Base-by-base conservation (phyloP, 2,113 vertebrate genomes). In the Porphyrio hochstetteri region DNA sequence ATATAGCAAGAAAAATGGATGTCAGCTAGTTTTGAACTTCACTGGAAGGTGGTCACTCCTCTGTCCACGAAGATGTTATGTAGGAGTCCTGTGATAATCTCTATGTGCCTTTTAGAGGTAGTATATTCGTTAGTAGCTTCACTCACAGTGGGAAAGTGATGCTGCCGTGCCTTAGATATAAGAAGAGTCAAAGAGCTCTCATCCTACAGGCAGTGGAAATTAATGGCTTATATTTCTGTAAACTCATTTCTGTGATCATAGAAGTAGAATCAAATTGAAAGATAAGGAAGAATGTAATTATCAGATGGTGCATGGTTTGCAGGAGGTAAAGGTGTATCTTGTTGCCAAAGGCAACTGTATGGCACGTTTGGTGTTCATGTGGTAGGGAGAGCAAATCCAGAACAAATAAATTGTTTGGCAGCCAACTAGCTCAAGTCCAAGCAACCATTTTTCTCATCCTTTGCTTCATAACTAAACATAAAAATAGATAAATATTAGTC, bases 341-440 rank as follows among this genome's bases (percentile, higher is more conserved):
- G 9, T 7, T 21, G 44, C 40, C 59, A 55, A 72, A 44, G 63
- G 48, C 16, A 29, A 9, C 35, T 13, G 0, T 10, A 4, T 10
- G 11, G 71, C 52, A 18, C 24, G 5, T 56, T 50, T 1, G 0
- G 2, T 16, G 19, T 17, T 75, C 33, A 21, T 9, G 1, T 1
- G 23, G 35, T 17, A 76, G 38, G 16, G 18, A 76, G 20, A 68
- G 13, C 10, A 80, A 79, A 71, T 67, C 40, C 46, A n/a, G 52
- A 48, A 71, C 23, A 23, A 38, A 48, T 2, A 6, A 23, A 5
- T 36, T 19, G 16, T 18, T 76, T 70, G 29, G 4, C 13, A 56
- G 60, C 44, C 25, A 6, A 35, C 36, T 28, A 35, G 13, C 29
- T 85, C 53, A n/a, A 46, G 20, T 25, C 9, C 40, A n/a, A 42